Conservation (phyloP, 2,113 vertebrate genomes). For the Neomonachus schauinslandi region DNA sequence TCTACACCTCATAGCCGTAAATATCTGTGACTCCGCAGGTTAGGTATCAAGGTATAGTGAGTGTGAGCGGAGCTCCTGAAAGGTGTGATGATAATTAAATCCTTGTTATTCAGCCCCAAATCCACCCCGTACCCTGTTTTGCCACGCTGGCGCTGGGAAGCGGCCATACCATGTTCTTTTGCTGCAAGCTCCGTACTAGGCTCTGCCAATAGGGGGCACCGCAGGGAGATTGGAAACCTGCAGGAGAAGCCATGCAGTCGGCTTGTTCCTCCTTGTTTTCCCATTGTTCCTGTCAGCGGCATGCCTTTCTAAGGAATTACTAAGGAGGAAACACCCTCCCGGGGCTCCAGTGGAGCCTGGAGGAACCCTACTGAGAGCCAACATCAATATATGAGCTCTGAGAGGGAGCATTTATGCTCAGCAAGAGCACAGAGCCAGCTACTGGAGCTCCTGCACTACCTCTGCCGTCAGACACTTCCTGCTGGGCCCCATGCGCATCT, state of each 20-base stretch:
- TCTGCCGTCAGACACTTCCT: neutral
- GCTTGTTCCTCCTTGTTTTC: neutral
- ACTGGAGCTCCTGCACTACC: neutral
- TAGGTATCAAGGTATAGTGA: neutral
- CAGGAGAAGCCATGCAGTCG: rapidly evolving
- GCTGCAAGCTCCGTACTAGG: neutral
- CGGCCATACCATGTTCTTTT: neutral
- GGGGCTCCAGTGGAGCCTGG: neutral
- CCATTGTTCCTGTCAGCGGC: neutral
- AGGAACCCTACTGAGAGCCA: neutral
- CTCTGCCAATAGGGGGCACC: neutral
- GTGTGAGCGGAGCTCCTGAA: neutral
- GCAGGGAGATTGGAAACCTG: neutral
- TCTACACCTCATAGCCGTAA: neutral
- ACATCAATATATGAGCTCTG: neutral
- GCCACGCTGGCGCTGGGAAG: neutral
- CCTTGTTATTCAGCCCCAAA: neutral
- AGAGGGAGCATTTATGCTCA: neutral
- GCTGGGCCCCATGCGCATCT: neutral
- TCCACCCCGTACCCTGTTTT: neutral
- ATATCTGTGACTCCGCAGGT: neutral
- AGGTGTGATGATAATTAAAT: neutral
- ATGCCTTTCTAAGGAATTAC: neutral
- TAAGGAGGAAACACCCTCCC: neutral
- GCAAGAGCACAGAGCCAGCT: neutral